Percentiles rank a stretch among this genome's conserved stretches.
Evolutionary conservation across 2,888 invertebrate genomes (phyloP).

Genomic region (Margaritifera margaritifera): DNA sequence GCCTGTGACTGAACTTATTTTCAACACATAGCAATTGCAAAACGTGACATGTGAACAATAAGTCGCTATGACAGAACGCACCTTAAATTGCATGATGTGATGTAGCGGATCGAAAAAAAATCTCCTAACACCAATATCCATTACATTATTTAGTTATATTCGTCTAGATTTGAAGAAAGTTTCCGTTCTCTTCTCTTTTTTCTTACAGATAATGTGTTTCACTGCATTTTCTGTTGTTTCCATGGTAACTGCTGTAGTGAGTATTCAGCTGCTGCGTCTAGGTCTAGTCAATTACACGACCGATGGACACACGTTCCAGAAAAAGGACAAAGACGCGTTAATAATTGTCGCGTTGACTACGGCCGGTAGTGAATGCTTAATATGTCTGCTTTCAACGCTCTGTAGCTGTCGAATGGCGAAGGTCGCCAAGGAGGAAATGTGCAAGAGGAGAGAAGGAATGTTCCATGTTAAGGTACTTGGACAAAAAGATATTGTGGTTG

Average conservation of each 20-base stretch:
- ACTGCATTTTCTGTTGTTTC: conserved; percentile 72
- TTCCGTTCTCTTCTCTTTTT: conserved; percentile 4
- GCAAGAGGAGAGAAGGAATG: conserved; percentile 70
- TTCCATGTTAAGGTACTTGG: conserved; percentile 73
- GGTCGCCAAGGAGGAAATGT: conserved; percentile 70
- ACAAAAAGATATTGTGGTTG: conserved; percentile 72
- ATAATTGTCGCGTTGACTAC: conserved; percentile 69
- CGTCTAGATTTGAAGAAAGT: background rate
- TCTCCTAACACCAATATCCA: background rate
- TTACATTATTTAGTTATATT: background rate
- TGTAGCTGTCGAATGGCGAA: conserved; percentile 71
- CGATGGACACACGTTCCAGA: conserved; percentile 72
- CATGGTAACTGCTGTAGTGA: conserved; percentile 71
- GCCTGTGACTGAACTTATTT: too few species aligned
- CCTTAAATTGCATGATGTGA: too few species aligned
- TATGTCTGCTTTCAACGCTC: conserved; percentile 69
- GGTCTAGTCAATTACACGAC: conserved; percentile 73
- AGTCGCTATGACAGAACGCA: too few species aligned
- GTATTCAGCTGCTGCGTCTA: conserved; percentile 73
- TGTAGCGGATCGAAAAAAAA: too few species aligned
- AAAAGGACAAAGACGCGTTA: conserved; percentile 70
- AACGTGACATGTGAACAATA: too few species aligned
- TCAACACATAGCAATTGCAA: too few species aligned
- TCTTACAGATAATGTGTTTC: conserved; percentile 73
- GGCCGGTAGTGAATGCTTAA: conserved; percentile 69